Evolutionary conservation across 1,140 invertebrate species (phyloP).

Genomic region (Scaptomyza pallida): DNA sequence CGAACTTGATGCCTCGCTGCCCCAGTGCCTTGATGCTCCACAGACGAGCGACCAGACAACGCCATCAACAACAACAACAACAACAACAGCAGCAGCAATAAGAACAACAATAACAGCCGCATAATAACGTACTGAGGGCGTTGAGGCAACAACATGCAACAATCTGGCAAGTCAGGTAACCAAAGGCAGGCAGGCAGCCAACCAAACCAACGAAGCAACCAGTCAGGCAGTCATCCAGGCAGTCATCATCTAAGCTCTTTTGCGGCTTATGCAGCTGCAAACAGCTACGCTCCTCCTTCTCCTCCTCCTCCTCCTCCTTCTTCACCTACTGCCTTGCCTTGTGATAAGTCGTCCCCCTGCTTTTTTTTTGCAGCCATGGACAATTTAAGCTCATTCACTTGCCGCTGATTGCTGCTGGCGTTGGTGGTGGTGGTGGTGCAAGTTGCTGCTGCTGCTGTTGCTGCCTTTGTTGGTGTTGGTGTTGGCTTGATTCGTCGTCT

Average conservation of each 20-base stretch:
- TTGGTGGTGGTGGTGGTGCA: conserved; percentile 51
- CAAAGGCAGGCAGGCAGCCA: background rate
- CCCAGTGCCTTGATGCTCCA: conserved; percentile 82
- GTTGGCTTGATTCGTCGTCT: conserved; percentile 64
- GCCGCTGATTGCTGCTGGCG: conserved; percentile 77
- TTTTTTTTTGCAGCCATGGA: conserved; percentile 39
- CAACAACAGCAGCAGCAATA: conserved; percentile 52
- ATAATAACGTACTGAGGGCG: conserved; percentile 80
- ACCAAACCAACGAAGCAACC: conserved; percentile 16
- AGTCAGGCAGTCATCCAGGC: conserved; percentile 4
- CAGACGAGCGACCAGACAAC: conserved; percentile 78
- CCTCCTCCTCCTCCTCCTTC: background rate
- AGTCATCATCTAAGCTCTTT: conserved; percentile 53
- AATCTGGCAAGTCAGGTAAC: conserved; percentile 23
- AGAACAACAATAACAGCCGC: conserved; percentile 56
- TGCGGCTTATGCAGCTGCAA: conserved; percentile 39
- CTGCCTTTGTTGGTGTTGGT: conserved; percentile 36
- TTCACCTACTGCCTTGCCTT: background rate
- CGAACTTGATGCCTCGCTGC: conserved; percentile 79
- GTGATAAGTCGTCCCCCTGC: background rate
- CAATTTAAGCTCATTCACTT: conserved; percentile 82
- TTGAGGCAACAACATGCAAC: conserved; percentile 74
- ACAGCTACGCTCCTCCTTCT: conserved; percentile 7
- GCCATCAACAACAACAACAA: conserved; percentile 52
- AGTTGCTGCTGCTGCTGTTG: conserved; percentile 31